phyloP scores from a whole-genome alignment of 2,888 invertebrate species.

The Drosophila suboccidentalis region DNA sequence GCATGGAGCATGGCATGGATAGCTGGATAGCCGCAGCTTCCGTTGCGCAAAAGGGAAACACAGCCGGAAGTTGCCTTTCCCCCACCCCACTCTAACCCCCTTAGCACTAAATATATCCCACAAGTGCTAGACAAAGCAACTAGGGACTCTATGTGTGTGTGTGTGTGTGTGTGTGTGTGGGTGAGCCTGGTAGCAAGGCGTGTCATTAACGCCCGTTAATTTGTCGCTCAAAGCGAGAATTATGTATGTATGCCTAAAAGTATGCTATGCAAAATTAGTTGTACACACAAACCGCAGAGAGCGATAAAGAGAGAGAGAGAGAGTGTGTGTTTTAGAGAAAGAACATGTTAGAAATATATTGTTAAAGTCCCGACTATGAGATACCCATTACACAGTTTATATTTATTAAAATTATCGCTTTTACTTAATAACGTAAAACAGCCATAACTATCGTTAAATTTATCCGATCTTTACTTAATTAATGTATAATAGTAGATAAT shows the following conservation, averaged over 20 bases:
- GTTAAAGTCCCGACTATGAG: too few relatives aligned
- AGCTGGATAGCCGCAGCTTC: conserved; percentile 60
- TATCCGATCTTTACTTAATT: too few relatives aligned
- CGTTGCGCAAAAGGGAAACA: conserved; percentile 57
- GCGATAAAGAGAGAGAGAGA: background rate
- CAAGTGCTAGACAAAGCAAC: conserved; percentile 56
- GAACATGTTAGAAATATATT: background rate
- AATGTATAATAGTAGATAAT: too few relatives aligned
- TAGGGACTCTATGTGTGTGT: conserved; percentile 15
- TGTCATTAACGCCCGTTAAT: conserved; percentile 77
- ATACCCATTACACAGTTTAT: too few relatives aligned
- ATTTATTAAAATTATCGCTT: too few relatives aligned
- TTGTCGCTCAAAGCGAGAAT: conserved; percentile 72
- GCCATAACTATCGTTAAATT: too few relatives aligned
- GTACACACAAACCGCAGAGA: conserved; percentile 42
- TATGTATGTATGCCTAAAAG: conserved; percentile 63
- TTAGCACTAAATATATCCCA: conserved; percentile 1
- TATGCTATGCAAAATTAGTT: conserved; percentile 68
- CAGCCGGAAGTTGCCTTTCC: conserved; percentile 47
- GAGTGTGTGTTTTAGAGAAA: background rate
- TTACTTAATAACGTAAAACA: too few relatives aligned
- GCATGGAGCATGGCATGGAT: conserved; percentile 6
- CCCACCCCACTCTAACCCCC: background rate
- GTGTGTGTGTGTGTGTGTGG: background rate
- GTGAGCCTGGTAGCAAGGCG: conserved; percentile 39